Evolutionary conservation across 2,888 invertebrate species (phyloP), one percentile per base, ranked within the genome.

Genomic region (Doris montereyensis): DNA sequence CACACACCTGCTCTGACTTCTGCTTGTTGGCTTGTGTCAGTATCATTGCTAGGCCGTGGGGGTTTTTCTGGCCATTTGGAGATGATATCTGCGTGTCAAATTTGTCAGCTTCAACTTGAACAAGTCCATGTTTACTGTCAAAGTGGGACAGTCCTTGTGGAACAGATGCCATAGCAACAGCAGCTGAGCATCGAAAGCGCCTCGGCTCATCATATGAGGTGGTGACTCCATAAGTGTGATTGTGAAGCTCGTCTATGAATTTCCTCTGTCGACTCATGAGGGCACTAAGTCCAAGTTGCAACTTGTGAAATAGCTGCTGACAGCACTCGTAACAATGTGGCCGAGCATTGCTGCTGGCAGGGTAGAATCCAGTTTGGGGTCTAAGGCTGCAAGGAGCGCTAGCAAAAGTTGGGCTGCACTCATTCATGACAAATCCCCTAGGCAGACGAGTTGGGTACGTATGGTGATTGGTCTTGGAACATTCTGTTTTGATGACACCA

Each of bases 181-280:
- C 84, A n/a, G 83, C 81, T 1, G 84, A 85, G 26, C 58, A 58
- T 73, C 84, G 85, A 70, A 85, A 85, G 10, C 83, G 52, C n/a
- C 76, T 30, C n/a, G 83, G 65, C 77, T 85, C 84, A 78, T 83
- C 81, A 81, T 84, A 83, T 0, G 76, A 74, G 41, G 79, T 83
- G 2, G 84, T 81, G 1, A 84, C 77, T 30, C 82, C 76, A 62
- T 13, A 32, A 17, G 34, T 10, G 52, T 41, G n/a, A n/a, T n/a
- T n/a, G n/a, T n/a, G 5, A 5, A 41, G 17, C 52, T 10, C 17
- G 5, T 41, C 52, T 41, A 41, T 41, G 8, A 10, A 10, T 17
- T 41, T 41, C 34, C 34, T 70, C 34, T 70, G 32, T n/a, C n/a
- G n/a, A n/a, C n/a, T n/a, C n/a, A n/a, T n/a, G n/a, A n/a, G n/a